These are phyloP conservation scores for Dromius quadrimaculatus DNA, from an alignment of 2,888 invertebrate genomes.

Conservation along the genomic window DNA sequence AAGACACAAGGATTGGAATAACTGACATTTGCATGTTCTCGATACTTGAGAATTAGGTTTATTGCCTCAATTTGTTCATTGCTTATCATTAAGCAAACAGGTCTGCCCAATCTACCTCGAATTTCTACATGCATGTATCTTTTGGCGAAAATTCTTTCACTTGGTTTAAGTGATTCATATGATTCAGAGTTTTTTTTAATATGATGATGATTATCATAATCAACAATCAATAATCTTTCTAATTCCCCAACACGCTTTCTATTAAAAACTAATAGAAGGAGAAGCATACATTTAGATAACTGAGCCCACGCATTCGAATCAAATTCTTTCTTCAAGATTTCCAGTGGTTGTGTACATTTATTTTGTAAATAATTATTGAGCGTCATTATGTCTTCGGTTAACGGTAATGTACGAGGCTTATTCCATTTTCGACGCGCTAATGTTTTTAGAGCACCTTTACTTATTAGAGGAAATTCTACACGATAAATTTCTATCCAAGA, in stretches of 20 bases:
- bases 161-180: not conserved
- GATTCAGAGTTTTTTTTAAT: constrained; percentile 6
- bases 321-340: not conserved
- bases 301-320: not conserved
- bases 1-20: constrained; percentile 10
- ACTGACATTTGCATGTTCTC: constrained; percentile 1
- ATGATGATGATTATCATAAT: constrained; percentile 2
- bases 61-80: not conserved
- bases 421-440: not conserved
- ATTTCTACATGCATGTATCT: constrained; percentile 11
- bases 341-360: not conserved
- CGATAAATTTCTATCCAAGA: not conserved
- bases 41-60: constrained; percentile 3
- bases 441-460: constrained; percentile 9
- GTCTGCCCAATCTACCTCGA: not conserved
- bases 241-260: constrained; percentile 1
- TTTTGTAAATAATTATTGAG: constrained; percentile 8
- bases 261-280: constrained; percentile 12
- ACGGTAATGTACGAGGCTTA: not conserved
- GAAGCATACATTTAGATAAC: constrained; percentile 2
- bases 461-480: constrained; percentile 18
- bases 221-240: constrained; percentile 2
- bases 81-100: constrained; percentile 4
- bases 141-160: constrained; percentile 1
- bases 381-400: constrained; percentile 1